phyloP scores from a whole-genome alignment of 2,888 invertebrate species.

The Actias luna region DNA sequence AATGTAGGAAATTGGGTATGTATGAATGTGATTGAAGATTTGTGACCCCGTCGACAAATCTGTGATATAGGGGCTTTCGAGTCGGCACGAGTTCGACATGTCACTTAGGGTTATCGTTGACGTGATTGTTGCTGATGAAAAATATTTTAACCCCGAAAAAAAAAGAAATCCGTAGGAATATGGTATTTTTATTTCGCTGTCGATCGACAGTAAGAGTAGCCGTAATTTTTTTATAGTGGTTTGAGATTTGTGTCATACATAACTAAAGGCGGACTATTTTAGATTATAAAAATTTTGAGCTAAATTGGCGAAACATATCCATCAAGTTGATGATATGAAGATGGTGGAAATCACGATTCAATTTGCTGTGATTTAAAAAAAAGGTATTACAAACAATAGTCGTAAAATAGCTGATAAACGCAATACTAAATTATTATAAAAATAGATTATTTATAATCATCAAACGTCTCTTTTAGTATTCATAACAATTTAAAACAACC shows the following conservation, averaged over 20 bases:
- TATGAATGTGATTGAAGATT: constrained; percentile 17
- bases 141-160: neutral
- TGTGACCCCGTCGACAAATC: constrained; percentile 21
- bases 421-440: neutral
- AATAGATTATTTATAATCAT: neutral
- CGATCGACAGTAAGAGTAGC: neutral
- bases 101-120: neutral
- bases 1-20: constrained; percentile 24
- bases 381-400: neutral
- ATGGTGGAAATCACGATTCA: too few species aligned
- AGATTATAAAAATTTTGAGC: too few species aligned
- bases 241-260: too few species aligned
- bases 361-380: too few species aligned
- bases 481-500: neutral
- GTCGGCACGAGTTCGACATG: neutral
- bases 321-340: too few species aligned
- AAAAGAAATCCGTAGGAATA: neutral
- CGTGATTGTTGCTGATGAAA: neutral
- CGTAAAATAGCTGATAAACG: neutral
- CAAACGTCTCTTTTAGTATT: neutral
- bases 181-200: neutral
- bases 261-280: too few species aligned
- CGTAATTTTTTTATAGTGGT: neutral
- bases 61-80: constrained; percentile 8
- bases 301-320: too few species aligned